A percentile compares a stretch with the other conserved stretches of the same genome.
phyloP scores from a whole-genome alignment of 2,113 vertebrate genomes.

The Penelope pileata region DNA sequence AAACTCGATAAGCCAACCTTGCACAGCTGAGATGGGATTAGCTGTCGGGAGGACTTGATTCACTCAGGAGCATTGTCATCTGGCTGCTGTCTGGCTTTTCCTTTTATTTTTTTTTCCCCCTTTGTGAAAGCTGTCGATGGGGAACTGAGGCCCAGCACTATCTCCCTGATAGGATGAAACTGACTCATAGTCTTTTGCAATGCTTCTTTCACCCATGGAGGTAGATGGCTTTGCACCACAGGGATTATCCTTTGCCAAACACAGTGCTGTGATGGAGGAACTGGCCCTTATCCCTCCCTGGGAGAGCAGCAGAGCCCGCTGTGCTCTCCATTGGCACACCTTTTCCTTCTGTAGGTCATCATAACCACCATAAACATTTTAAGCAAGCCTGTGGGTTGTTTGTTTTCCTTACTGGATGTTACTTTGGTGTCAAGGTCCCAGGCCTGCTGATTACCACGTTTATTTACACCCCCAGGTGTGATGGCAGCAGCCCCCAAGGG shows the following conservation, averaged over 20 bases:
- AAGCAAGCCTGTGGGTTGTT: background rate
- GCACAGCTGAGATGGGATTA: background rate
- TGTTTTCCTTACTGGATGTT: background rate
- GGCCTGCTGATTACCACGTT: background rate
- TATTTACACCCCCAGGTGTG: fast-evolving
- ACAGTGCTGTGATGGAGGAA: background rate
- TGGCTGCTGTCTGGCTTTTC: background rate
- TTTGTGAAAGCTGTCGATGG: background rate
- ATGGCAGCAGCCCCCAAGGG: background rate
- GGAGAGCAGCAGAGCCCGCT: background rate
- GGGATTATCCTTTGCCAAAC: background rate
- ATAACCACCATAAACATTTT: background rate
- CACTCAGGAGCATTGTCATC: background rate
- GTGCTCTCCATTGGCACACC: background rate
- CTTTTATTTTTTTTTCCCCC: background rate
- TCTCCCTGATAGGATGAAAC: background rate
- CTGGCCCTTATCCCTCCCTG: no score
- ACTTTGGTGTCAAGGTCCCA: background rate
- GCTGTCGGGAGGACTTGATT: background rate
- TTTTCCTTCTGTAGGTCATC: background rate
- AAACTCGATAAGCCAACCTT: background rate
- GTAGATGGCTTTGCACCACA: background rate
- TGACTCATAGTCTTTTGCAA: background rate
- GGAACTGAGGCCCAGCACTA: background rate
- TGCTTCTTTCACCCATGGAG: background rate